These are phyloP conservation scores for Blomia tropicalis DNA, from an alignment of 2,888 invertebrate species.

Conservation along the genomic window DNA sequence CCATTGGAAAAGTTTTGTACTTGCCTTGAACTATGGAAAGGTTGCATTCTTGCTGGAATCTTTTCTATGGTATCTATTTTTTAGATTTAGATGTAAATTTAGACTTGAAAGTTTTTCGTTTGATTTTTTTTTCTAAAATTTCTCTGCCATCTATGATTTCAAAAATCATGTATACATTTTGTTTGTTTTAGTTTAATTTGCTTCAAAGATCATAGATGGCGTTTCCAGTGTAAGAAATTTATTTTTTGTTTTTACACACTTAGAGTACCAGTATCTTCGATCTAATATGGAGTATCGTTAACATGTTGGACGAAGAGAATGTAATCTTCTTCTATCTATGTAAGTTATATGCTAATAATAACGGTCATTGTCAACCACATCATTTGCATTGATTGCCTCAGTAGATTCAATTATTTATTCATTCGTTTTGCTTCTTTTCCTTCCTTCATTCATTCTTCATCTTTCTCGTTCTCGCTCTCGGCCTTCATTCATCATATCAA, in stretches of 20 bases:
- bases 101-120: too few relatives aligned
- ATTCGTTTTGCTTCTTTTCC: not conserved
- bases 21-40: conserved; percentile 24
- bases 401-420: too few relatives aligned
- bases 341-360: too few relatives aligned
- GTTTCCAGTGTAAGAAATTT: not conserved
- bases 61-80: conserved; percentile 19
- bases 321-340: conserved; percentile 20
- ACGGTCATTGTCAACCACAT: too few relatives aligned
- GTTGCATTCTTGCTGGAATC: conserved; percentile 23
- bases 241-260: not conserved
- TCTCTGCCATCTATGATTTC: not conserved
- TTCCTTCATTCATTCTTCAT: too few relatives aligned
- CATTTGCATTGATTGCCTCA: too few relatives aligned
- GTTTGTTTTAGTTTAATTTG: not conserved
- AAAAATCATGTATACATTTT: not conserved
- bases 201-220: not conserved
- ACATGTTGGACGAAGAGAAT: conserved; percentile 22
- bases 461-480: too few relatives aligned
- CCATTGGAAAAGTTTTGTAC: conserved; percentile 19
- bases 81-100: too few relatives aligned
- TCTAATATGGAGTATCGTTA: conserved; percentile 23
- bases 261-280: conserved; percentile 24
- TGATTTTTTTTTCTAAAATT: not conserved
- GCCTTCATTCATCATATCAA: too few relatives aligned